Percentiles rank a stretch among this genome's conserved stretches.
Conservation (phyloP, 2,888 invertebrate species). For the Stenotaenia linearis region DNA sequence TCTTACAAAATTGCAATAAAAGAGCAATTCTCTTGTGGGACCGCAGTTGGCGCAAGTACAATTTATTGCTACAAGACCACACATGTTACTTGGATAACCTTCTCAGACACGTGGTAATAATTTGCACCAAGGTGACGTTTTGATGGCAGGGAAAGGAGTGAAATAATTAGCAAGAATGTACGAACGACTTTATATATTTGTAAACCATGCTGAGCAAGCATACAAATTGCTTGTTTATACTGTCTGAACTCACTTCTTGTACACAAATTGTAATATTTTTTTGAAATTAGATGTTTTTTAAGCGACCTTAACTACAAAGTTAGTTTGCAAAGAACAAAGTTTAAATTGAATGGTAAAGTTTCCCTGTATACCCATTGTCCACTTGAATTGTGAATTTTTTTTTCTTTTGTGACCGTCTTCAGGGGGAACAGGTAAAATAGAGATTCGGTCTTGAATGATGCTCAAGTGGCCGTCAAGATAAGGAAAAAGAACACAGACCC, state of each 20-base stretch:
- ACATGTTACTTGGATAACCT: conserved; percentile 23
- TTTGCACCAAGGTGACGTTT: conserved; percentile 1
- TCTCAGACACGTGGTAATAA: conserved; percentile 17
- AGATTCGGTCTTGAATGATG: conserved; percentile 21
- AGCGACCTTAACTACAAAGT: background rate
- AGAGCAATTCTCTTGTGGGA: background rate
- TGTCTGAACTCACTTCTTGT: background rate
- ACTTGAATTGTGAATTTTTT: conserved; percentile 12
- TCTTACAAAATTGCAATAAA: background rate
- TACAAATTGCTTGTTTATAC: conserved; percentile 13
- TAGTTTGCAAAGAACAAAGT: conserved; percentile 26
- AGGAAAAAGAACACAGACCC: conserved; percentile 12
- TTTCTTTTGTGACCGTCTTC: conserved; percentile 20
- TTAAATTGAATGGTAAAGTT: conserved; percentile 26
- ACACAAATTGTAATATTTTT: background rate
- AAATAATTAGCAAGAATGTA: conserved; percentile 23
- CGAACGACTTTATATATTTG: background rate
- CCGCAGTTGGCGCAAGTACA: background rate
- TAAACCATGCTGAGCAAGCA: background rate
- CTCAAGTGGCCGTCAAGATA: conserved; percentile 21
- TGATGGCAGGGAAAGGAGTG: conserved; percentile 2
- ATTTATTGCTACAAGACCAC: conserved; percentile 20
- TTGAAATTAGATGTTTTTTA: background rate
- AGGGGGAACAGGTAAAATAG: conserved; percentile 22
- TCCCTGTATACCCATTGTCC: conserved; percentile 20